Evolutionary conservation across 1,140 invertebrate genomes (phyloP).

Genomic region (Drosophila mojavensis): DNA sequence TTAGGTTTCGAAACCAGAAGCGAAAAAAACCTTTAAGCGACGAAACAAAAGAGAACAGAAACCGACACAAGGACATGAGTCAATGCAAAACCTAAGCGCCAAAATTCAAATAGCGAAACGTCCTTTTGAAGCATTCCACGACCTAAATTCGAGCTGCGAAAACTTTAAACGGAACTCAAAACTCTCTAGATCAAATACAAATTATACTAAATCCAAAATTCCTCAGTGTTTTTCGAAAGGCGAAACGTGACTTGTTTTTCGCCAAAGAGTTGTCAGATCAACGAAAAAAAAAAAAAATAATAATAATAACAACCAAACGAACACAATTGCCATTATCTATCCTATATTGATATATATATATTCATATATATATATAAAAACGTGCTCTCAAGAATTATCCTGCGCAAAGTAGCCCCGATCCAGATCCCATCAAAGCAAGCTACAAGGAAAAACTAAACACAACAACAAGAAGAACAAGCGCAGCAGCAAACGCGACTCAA

Average conservation of each 20-base stretch:
- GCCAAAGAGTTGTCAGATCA: conserved; percentile 1
- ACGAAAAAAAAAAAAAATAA: neutral
- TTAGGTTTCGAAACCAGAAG: conserved; percentile 14
- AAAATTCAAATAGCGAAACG: conserved; percentile 23
- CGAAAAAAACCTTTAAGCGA: conserved; percentile 2
- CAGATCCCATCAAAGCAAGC: neutral
- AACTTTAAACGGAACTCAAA: conserved; percentile 1
- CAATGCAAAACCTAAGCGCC: conserved; percentile 43
- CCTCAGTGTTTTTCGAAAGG: conserved; percentile 6
- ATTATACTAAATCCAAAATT: conserved; percentile 13
- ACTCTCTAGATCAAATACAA: neutral
- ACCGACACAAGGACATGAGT: conserved; percentile 56
- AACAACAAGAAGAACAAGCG: neutral
- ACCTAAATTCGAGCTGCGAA: conserved; percentile 8
- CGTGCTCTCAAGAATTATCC: neutral
- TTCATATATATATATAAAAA: too few relatives aligned
- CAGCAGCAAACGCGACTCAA: conserved; percentile 1
- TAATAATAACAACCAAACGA: neutral
- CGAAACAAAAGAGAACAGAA: conserved; percentile 5
- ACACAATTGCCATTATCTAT: neutral
- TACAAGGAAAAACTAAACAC: neutral
- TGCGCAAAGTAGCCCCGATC: conserved; percentile 24
- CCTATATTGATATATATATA: conserved; percentile 14
- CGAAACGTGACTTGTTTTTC: neutral
- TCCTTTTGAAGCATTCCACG: conserved; percentile 46